Conservation (phyloP, 2,888 invertebrate genomes). For the Nymphalis urticae region DNA sequence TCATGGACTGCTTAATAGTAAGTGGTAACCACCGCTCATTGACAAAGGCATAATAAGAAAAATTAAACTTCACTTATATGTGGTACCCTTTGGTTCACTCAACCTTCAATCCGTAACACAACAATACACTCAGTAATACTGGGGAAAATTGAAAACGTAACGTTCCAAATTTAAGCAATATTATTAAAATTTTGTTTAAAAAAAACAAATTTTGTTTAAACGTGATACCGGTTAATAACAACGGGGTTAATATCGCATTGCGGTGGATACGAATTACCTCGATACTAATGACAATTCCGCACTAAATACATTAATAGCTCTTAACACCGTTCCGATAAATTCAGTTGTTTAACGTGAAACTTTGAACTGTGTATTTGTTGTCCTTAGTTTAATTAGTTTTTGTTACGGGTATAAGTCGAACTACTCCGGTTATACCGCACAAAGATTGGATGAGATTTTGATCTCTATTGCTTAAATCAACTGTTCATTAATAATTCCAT, state of each 20-base stretch:
- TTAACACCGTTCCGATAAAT: conserved; percentile 5
- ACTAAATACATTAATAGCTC: conserved; percentile 10
- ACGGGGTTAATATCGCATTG: conserved; percentile 1
- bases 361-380: conserved; percentile 8
- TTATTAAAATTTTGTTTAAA: no score
- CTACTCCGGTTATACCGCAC: neutral
- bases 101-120: no score
- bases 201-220: no score
- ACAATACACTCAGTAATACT: no score
- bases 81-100: no score
- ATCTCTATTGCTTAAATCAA: neutral
- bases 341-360: conserved; percentile 6
- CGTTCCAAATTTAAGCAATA: no score
- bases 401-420: neutral
- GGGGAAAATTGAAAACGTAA: no score
- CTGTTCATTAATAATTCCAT: neutral
- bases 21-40: no score
- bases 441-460: neutral
- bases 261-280: conserved; percentile 11
- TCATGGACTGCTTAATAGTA: no score
- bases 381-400: conserved; percentile 8
- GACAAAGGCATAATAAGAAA: no score
- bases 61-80: no score
- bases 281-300: conserved; percentile 8
- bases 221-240: neutral